Evolutionary conservation across 2,113 vertebrate genomes (phyloP), one percentile per base, ranked within the genome.

Genomic region (Campylomormyrus tamandua): DNA sequence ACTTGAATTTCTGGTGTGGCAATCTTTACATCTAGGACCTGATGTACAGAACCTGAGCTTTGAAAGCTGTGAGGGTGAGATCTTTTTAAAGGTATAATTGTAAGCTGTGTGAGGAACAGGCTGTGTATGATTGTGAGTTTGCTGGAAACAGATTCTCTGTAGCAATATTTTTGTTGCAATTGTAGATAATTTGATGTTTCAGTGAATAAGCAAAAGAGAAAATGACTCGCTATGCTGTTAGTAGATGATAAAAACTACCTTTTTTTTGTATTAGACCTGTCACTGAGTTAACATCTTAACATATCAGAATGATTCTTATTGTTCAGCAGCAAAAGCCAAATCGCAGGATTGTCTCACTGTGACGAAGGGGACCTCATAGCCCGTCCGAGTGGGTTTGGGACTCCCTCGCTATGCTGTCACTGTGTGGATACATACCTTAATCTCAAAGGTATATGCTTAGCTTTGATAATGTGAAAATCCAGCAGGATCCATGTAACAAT

Each of bases 251-350:
- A 74, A 77, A 66, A 83, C 88, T 50, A 42, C 8, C 70, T 89
- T 89, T 80, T 35, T 88, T 45, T 80, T 35, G 49, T 50, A 52
- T 50, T 46, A 45, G 74, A 89, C 88, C 88, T 13, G 9, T 56
- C 74, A 89, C 88, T 89, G 88, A 8, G 19, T 83, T 89, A 80
- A 31, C 27, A n/a, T 89, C 49, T n/a, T 48, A 83, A 89, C 88
- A 89, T 56, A 89, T 89, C 70, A 83, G 35, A 31, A 77, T 77
- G 46, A 89, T 19, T 42, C 13, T 80, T 42, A 42, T 80, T 80
- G 35, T 80, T 35, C 15, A 80, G 74, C 35, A 80, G 13, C 31
- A 17, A 42, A 80, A 39, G 74, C 31, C 35, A 42, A 80, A 80
- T 17, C 6, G 17, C 74, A 80, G 74, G 58, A 70, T 31, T 80